A percentile compares a stretch with the other conserved stretches of the same genome.
These are phyloP conservation scores for Gallinago undulata DNA, from an alignment of 2,113 vertebrate species.

Conservation along the genomic window DNA sequence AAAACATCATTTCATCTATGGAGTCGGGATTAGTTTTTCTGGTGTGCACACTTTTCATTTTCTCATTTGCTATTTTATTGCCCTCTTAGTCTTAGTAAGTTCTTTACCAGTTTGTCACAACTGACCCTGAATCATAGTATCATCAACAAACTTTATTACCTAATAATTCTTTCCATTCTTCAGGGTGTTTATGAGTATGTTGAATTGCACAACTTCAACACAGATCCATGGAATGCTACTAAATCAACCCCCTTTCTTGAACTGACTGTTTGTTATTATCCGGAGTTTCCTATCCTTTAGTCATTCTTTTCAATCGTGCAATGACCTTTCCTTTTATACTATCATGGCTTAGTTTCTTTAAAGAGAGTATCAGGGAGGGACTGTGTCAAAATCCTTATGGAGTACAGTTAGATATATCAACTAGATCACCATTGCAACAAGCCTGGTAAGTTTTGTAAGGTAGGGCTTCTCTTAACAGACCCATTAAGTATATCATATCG, in stretches of 20 bases:
- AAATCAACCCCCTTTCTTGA: neutral
- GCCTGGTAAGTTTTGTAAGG: neutral
- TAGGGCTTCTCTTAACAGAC: neutral
- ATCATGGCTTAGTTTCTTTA: neutral
- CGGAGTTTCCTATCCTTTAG: neutral
- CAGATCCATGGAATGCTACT: neutral
- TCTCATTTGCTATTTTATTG: neutral
- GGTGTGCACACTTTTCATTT: neutral
- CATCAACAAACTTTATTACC: neutral
- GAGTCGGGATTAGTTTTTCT: neutral
- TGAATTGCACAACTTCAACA: neutral
- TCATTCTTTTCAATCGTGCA: neutral
- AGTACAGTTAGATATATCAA: neutral
- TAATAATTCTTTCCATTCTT: neutral
- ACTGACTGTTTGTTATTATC: neutral
- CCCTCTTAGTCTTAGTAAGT: neutral
- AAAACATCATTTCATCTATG: neutral
- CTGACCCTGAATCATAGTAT: neutral
- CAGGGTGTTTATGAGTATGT: neutral
- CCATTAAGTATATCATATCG: neutral
- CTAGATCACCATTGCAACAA: neutral
- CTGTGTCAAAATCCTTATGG: neutral
- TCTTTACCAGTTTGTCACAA: neutral
- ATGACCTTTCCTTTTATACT: neutral
- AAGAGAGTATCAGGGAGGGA: neutral